Evolutionary conservation across 1,140 invertebrate genomes (phyloP).

Genomic region (Drusus annulatus): DNA sequence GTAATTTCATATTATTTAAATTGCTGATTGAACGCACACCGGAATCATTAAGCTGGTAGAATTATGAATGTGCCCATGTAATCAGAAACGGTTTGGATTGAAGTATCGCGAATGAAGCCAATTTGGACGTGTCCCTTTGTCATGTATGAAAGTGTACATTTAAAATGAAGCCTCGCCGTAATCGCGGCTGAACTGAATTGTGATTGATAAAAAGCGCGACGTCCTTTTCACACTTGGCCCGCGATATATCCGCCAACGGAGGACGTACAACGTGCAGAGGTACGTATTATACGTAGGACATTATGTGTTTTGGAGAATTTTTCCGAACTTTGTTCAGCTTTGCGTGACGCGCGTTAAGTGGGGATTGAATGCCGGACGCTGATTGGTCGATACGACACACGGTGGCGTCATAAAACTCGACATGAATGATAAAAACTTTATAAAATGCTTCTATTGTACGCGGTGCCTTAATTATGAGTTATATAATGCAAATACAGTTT

Average conservation of each 20-base stretch:
- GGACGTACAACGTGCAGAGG: too few species aligned
- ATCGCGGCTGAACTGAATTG: conserved; percentile 35
- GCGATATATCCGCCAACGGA: neutral
- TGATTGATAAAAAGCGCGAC: conserved; percentile 30
- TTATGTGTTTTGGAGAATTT: neutral
- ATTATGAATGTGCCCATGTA: neutral
- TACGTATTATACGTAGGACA: too few species aligned
- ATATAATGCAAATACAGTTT: neutral
- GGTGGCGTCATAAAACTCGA: conserved; percentile 37
- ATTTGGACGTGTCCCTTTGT: conserved; percentile 37
- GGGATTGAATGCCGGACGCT: conserved; percentile 15
- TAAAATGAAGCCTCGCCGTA: conserved; percentile 37
- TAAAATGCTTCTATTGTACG: conserved; percentile 3
- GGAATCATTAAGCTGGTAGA: neutral
- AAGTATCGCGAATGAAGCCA: conserved; percentile 21
- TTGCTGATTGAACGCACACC: neutral
- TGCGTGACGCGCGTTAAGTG: conserved; percentile 44
- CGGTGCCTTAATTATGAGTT: conserved; percentile 5
- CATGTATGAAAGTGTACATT: conserved; percentile 32
- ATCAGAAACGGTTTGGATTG: neutral
- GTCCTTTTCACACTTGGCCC: conserved; percentile 24
- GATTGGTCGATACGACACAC: conserved; percentile 40
- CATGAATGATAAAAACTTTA: conserved; percentile 13
- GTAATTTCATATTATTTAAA: too few species aligned
- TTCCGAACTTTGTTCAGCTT: conserved; percentile 28